Evolutionary conservation across 1,140 invertebrate genomes (phyloP).

Genomic region (Papilio aristodemus): DNA sequence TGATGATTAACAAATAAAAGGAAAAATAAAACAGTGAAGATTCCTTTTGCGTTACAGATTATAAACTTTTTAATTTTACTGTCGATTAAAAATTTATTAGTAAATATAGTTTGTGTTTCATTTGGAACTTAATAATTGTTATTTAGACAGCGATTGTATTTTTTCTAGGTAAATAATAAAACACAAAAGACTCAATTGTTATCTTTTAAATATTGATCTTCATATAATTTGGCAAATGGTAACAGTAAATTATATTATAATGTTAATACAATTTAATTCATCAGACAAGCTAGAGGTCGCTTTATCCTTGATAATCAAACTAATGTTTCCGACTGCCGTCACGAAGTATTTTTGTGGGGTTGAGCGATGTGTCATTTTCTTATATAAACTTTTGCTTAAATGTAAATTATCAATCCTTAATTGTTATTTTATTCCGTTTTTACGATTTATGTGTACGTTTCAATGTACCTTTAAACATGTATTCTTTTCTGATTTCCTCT

Average conservation of each 20-base stretch:
- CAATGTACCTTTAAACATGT: neutral
- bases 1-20: too few species aligned
- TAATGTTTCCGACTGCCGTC: slow-evolving; percentile 18
- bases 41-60: too few species aligned
- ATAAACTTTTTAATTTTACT: too few species aligned
- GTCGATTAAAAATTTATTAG: too few species aligned
- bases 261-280: neutral
- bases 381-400: neutral
- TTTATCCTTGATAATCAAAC: slow-evolving; percentile 11
- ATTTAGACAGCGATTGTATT: neutral
- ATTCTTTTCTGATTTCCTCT: neutral
- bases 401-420: slow-evolving; percentile 5
- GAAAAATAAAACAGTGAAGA: too few species aligned
- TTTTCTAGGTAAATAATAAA: too few species aligned
- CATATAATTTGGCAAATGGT: too few species aligned
- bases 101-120: too few species aligned
- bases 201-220: too few species aligned
- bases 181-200: too few species aligned
- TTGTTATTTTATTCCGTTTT: slow-evolving; percentile 10
- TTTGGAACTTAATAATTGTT: too few species aligned
- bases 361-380: neutral
- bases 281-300: slow-evolving; percentile 1
- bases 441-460: neutral
- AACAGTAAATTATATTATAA: neutral
- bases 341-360: neutral